Evolutionary conservation across 2,113 vertebrate species (phyloP).

Genomic region (Prunella himalayana): DNA sequence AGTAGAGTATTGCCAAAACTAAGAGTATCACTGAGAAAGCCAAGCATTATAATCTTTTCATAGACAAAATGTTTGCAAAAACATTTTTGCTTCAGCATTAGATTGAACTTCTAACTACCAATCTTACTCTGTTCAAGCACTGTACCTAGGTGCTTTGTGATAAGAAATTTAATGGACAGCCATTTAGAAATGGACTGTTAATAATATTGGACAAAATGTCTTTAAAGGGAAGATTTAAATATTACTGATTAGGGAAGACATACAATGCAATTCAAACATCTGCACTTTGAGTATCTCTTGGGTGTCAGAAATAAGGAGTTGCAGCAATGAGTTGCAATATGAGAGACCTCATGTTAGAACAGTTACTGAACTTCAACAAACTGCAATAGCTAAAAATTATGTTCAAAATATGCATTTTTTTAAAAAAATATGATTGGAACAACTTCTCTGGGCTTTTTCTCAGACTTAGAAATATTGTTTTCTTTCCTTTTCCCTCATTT

Average conservation of each 20-base stretch:
- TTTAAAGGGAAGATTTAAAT: neutral
- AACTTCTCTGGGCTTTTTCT: neutral
- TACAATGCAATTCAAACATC: neutral
- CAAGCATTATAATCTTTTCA: neutral
- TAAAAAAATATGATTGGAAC: neutral
- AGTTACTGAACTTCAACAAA: neutral
- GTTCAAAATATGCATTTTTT: neutral
- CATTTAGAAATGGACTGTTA: neutral
- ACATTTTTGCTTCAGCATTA: neutral
- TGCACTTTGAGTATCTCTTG: neutral
- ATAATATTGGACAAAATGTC: neutral
- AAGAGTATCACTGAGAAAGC: neutral
- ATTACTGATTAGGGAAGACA: neutral
- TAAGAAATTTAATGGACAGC: neutral
- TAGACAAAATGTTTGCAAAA: neutral
- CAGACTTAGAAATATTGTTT: neutral
- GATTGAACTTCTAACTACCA: neutral
- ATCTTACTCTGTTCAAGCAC: neutral
- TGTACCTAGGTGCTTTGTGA: neutral
- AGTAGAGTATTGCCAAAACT: neutral
- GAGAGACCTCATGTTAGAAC: neutral
- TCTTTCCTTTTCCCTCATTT: neutral
- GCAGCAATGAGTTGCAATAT: neutral
- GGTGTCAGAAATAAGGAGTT: neutral
- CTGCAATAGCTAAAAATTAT: neutral